Evolutionary conservation across 1,140 invertebrate genomes (phyloP), one percentile per base, ranked within the genome.

Genomic region (Anastatus disparis): DNA sequence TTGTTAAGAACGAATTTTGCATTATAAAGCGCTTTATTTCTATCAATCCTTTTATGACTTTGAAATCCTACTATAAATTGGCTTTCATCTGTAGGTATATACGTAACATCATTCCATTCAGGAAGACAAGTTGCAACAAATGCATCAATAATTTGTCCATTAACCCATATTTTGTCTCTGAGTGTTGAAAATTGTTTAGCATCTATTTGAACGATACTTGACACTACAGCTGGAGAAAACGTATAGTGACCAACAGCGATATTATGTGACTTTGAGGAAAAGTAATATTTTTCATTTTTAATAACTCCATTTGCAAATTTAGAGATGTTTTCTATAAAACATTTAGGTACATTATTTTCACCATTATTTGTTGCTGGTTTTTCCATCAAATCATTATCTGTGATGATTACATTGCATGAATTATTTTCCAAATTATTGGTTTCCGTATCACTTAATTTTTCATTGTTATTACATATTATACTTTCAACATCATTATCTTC

Each of bases 41-140:
- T n/a, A 68, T 52, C 15, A 26, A n/a, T 31, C 61, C 46, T 68
- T 13, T 31, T 62, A 15, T 29, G 9, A 13, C 24, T 22, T 35
- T 59, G 22, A 40, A 53, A 20, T 13, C 70, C 70, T 24, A 72
- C 31, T 27, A 63, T 40, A 40, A 7, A 26, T 24, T 12, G 10
- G 2, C 22, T 70, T 35, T 61, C 24, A 62, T 70, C 53, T 7
- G 73, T 69, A 44, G 65, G 53, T 3, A 72, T 24, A 20, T 67
- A 74, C 4, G 38, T 12, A 53, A 68, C 31, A 66, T 70, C 48
- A 24, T 53, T 62, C 70, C 70, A 75, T 31, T 61, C 17, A 17
- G 7, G 13, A n/a, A 62, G 13, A 44, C 59, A 52, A 12, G 53
- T 50, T 29, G 26, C 24, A 7, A 48, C 17, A 22, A 48, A 71